Conservation (phyloP, 1,140 invertebrate species). For the Proales similis region DNA sequence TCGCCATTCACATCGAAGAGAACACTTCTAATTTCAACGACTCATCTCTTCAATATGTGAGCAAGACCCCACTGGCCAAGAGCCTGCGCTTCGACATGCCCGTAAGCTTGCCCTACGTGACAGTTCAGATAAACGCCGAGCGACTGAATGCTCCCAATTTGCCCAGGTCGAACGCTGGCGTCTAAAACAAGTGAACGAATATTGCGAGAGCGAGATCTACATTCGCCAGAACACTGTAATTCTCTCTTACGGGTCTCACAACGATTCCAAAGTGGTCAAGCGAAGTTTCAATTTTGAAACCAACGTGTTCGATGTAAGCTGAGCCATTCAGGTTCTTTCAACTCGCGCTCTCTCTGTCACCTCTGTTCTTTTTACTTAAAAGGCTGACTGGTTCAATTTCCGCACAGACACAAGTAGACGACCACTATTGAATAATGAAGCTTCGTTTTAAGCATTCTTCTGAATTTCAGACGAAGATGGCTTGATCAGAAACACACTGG, state of each 20-base stretch:
- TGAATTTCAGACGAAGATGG: background rate
- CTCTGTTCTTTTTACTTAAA: background rate
- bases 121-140: background rate
- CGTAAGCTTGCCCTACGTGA: background rate
- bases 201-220: constrained; percentile 21
- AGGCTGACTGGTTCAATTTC: constrained; percentile 27
- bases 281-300: constrained; percentile 26
- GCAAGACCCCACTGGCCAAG: constrained; percentile 9
- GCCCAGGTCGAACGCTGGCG: constrained; percentile 18
- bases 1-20: constrained; percentile 5
- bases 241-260: constrained; percentile 30
- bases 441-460: background rate
- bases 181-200: constrained; percentile 36
- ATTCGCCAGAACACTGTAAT: constrained; percentile 7
- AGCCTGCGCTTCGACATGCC: constrained; percentile 1
- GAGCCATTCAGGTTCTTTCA: background rate
- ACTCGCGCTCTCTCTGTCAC: background rate
- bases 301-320: background rate
- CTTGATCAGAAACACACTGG: constrained; percentile 11
- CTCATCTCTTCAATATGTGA: constrained; percentile 13
- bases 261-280: constrained; percentile 8
- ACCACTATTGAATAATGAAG: background rate
- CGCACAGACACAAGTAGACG: constrained; percentile 15
- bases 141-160: background rate
- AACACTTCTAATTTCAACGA: constrained; percentile 25